Conservation (phyloP, 2,888 invertebrate genomes). For the Caenorhabditis sp. region DNA sequence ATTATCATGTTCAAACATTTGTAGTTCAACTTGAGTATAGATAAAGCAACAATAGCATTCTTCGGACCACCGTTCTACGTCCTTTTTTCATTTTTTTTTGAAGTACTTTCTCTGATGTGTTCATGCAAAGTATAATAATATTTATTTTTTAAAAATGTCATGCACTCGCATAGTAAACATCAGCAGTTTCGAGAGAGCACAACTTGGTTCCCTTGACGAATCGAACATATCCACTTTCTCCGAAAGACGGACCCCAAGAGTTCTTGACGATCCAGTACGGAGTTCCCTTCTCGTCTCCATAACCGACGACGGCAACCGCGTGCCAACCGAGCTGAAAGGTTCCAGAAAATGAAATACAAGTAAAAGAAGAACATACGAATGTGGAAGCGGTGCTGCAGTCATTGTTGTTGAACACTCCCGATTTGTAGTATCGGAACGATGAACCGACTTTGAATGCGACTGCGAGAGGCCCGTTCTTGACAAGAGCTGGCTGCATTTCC, state of each 20-base stretch:
- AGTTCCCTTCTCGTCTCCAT: slow-evolving; percentile 16
- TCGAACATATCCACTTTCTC: neutral
- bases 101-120: too few species aligned
- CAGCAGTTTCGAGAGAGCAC: neutral
- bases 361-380: neutral
- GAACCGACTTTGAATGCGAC: neutral
- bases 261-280: slow-evolving; percentile 15
- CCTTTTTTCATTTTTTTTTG: too few species aligned
- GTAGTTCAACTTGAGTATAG: too few species aligned
- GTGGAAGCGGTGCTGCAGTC: neutral
- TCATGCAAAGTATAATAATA: too few species aligned
- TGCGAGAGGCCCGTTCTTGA: neutral
- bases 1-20: too few species aligned
- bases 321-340: slow-evolving; percentile 8
- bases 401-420: neutral
- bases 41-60: too few species aligned
- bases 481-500: neutral
- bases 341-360: neutral
- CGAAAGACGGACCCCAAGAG: slow-evolving; percentile 3
- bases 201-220: neutral
- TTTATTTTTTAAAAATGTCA: too few species aligned
- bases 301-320: slow-evolving; percentile 7
- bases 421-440: slow-evolving; percentile 2
- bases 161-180: neutral
- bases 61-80: too few species aligned